Percentiles rank a stretch among this genome's conserved stretches.
These are phyloP conservation scores for Zaprionus vittiger DNA, from an alignment of 1,140 invertebrate genomes.

Conservation along the genomic window DNA sequence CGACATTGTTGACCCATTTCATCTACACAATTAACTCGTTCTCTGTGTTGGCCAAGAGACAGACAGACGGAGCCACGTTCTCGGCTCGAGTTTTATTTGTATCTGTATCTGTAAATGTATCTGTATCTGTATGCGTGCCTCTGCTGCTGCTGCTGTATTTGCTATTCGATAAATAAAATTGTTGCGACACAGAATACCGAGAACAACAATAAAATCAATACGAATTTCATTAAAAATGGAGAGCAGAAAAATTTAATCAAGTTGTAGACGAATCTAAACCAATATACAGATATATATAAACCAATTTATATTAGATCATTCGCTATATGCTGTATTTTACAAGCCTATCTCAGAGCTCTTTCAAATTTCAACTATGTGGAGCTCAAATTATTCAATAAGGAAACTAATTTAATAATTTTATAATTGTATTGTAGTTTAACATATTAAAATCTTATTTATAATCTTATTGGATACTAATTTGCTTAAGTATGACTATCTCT, in stretches of 20 bases:
- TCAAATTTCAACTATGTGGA: too few species aligned
- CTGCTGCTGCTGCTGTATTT: slow-evolving; percentile 3
- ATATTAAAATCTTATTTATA: too few species aligned
- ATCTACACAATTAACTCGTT: slow-evolving; percentile 64
- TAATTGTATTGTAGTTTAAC: neutral
- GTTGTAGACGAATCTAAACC: neutral
- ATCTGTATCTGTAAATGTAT: neutral
- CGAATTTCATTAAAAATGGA: slow-evolving; percentile 25
- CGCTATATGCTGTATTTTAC: neutral
- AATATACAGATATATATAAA: neutral
- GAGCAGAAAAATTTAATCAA: slow-evolving; percentile 20
- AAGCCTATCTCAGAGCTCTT: neutral
- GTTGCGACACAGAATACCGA: slow-evolving; percentile 8
- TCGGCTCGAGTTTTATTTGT: neutral
- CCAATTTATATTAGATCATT: slow-evolving; percentile 7
- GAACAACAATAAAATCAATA: slow-evolving; percentile 25
- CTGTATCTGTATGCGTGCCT: neutral
- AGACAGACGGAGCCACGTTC: slow-evolving; percentile 39
- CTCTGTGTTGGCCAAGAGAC: slow-evolving; percentile 18
- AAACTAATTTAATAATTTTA: neutral
- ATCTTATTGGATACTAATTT: neutral
- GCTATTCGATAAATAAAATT: slow-evolving; percentile 18
- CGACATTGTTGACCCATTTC: slow-evolving; percentile 66
- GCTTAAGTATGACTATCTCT: neutral
- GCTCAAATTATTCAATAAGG: neutral